These are phyloP conservation scores for Cyclina sinensis DNA, from an alignment of 1,140 invertebrate species.

Conservation along the genomic window DNA sequence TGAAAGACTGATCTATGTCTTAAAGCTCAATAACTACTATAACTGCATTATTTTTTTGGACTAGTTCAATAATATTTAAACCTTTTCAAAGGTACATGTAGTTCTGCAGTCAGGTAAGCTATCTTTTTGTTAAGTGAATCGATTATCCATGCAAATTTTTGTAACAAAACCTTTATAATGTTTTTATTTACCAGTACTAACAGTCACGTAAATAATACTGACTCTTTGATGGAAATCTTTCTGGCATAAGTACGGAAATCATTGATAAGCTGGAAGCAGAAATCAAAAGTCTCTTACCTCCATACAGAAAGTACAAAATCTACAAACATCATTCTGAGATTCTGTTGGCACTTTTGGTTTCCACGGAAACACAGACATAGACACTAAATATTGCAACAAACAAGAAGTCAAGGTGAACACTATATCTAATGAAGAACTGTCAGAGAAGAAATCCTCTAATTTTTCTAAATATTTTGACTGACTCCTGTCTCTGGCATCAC, in stretches of 20 bases:
- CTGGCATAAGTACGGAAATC: neutral
- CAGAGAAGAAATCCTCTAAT: slow-evolving; percentile 88
- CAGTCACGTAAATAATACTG: neutral
- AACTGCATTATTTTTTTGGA: too few relatives aligned
- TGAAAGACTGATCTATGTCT: too few relatives aligned
- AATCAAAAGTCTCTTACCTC: slow-evolving; percentile 86
- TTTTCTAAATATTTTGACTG: slow-evolving; percentile 88
- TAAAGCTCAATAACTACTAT: too few relatives aligned
- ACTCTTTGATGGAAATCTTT: neutral
- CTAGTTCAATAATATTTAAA: too few relatives aligned
- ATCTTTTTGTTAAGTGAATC: too few relatives aligned
- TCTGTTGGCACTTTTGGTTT: slow-evolving; percentile 86
- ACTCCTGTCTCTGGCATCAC: slow-evolving; percentile 71
- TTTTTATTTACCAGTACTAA: neutral
- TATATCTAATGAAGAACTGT: slow-evolving; percentile 87
- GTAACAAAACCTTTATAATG: neutral
- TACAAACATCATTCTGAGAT: slow-evolving; percentile 88
- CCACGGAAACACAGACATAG: slow-evolving; percentile 83
- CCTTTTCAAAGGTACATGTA: too few relatives aligned
- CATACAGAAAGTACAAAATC: slow-evolving; percentile 89
- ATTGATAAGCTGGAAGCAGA: neutral
- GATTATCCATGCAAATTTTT: too few relatives aligned
- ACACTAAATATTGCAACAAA: slow-evolving; percentile 87
- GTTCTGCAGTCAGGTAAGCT: too few relatives aligned
- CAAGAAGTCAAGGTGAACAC: slow-evolving; percentile 89